Conservation (phyloP, 2,113 vertebrate species). For the Rhea americana region DNA sequence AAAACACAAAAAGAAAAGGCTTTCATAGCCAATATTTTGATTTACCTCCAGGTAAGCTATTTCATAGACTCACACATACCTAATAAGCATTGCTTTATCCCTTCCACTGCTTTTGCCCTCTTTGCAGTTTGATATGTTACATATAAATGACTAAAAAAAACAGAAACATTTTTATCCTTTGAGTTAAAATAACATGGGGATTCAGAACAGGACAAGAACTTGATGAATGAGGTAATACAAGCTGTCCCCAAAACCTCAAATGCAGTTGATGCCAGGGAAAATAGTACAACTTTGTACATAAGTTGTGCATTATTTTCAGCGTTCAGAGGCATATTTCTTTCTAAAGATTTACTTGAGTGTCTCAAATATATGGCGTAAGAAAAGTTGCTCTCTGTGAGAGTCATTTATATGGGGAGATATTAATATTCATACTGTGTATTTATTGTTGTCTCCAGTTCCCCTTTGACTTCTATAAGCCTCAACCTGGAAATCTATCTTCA, state of each 20-base stretch:
- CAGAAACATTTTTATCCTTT: neutral
- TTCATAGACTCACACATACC: neutral
- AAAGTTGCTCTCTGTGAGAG: neutral
- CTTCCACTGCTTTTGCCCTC: neutral
- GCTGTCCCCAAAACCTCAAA: conserved; percentile 6
- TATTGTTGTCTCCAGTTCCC: neutral
- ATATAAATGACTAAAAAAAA: neutral
- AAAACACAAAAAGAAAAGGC: neutral
- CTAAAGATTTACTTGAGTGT: neutral
- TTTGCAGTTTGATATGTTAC: neutral
- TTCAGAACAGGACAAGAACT: neutral
- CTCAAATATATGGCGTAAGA: neutral
- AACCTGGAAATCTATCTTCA: neutral
- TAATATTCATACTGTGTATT: neutral
- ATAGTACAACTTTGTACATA: neutral
- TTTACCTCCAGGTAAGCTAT: neutral
- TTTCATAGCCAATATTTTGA: neutral
- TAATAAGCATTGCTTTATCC: neutral
- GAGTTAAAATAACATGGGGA: neutral
- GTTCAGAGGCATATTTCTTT: neutral
- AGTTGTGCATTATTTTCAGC: neutral
- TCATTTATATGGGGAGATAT: neutral
- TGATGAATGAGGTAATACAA: conserved; percentile 34
- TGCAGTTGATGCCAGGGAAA: neutral
- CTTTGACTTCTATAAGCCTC: neutral